Percentiles rank a stretch among this genome's conserved stretches.
These are phyloP conservation scores for Amphipyra berbera DNA, from an alignment of 2,888 invertebrate genomes.

Conservation along the genomic window DNA sequence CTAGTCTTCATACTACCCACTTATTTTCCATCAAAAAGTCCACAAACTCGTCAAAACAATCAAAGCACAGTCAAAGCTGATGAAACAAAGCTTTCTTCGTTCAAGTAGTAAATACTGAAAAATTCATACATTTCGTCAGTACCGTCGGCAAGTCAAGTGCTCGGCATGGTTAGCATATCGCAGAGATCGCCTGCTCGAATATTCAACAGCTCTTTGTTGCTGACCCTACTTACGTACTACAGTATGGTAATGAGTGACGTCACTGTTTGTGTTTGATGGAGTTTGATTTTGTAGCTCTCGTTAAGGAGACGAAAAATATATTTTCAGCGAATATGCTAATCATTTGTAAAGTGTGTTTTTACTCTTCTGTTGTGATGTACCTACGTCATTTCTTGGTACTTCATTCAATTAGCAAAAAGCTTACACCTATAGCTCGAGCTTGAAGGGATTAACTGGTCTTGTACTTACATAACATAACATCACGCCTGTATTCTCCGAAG, in stretches of 20 bases:
- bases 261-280: conserved; percentile 63
- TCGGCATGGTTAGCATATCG: conserved; percentile 81
- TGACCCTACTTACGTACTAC: conserved; percentile 83
- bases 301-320: conserved; percentile 18
- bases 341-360: neutral
- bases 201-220: conserved; percentile 86
- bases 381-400: too few relatives aligned
- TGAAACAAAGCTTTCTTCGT: conserved; percentile 46
- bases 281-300: conserved; percentile 61
- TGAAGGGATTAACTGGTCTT: too few relatives aligned
- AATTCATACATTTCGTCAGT: conserved; percentile 65
- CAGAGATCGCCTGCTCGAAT: conserved; percentile 83
- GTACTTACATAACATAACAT: too few relatives aligned
- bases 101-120: conserved; percentile 60
- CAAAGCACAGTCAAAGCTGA: conserved; percentile 40
- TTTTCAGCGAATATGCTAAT: conserved; percentile 10
- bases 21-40: neutral
- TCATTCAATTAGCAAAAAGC: too few relatives aligned
- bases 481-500: too few relatives aligned
- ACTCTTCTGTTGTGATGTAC: too few relatives aligned
- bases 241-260: conserved; percentile 77
- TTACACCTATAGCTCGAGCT: too few relatives aligned
- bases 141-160: conserved; percentile 66
- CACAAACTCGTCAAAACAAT: conserved; percentile 18
- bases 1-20: neutral